A percentile compares a stretch with the other conserved stretches of the same genome.
phyloP scores from a whole-genome alignment of 2,797 vertebrate species.

The Peromyscus aztecus region DNA sequence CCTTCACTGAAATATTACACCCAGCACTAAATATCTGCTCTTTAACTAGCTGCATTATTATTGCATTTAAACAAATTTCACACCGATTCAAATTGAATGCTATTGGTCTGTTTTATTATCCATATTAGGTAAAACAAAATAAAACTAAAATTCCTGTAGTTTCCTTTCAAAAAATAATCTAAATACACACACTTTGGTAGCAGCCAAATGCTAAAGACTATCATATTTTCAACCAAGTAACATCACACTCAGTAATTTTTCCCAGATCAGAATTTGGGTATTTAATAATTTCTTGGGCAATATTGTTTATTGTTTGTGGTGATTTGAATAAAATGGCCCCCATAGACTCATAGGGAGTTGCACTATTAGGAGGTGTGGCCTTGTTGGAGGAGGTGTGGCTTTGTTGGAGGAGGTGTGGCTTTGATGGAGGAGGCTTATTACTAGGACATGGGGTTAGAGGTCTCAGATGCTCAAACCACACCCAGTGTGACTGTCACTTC shows the following conservation, averaged over 20 bases:
- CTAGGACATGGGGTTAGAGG: not conserved
- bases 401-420: too few species aligned
- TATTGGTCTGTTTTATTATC: conserved; percentile 75
- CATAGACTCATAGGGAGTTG: too few species aligned
- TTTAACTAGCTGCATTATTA: conserved; percentile 62
- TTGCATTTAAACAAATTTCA: conserved; percentile 70
- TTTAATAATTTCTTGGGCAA: conserved; percentile 26
- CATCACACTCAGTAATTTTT: not conserved
- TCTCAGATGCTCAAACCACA: not conserved
- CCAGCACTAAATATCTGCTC: not conserved
- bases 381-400: too few species aligned
- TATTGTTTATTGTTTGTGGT: not conserved
- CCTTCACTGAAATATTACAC: conserved; percentile 17
- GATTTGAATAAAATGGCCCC: too few species aligned
- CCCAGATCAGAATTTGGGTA: conserved; percentile 68
- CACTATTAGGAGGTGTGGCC: too few species aligned
- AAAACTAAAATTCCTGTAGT: conserved; percentile 56
- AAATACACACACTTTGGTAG: conserved; percentile 85
- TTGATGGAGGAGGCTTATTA: not conserved
- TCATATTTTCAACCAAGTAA: conserved; percentile 41
- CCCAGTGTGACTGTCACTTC: too few species aligned
- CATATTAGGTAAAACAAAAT: not conserved
- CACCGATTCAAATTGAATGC: conserved; percentile 70
- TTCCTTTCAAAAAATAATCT: conserved; percentile 77
- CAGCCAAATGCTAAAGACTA: conserved; percentile 83